phyloP scores from a whole-genome alignment of 1,140 invertebrate genomes.

The Panagrolaimus sp. region DNA sequence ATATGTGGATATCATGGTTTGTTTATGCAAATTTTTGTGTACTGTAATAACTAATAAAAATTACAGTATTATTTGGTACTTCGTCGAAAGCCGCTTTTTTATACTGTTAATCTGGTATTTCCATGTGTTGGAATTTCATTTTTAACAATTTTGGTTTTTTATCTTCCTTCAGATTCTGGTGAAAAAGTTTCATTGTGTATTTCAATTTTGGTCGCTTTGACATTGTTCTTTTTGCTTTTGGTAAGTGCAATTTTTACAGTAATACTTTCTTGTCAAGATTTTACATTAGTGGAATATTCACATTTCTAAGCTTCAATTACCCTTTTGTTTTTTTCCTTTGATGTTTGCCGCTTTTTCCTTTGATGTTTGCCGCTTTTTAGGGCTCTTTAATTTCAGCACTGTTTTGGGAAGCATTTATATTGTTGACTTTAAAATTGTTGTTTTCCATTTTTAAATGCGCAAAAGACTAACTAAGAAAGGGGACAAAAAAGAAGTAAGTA shows the following conservation, averaged over 20 bases:
- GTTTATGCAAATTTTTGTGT: constrained; percentile 2
- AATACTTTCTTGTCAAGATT: background rate
- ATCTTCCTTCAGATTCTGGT: constrained; percentile 91
- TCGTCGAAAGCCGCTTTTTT: constrained; percentile 87
- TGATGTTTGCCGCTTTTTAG: too few relatives aligned
- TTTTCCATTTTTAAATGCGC: too few relatives aligned
- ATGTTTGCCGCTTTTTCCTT: too few relatives aligned
- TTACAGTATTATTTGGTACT: constrained; percentile 62
- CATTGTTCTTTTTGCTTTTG: constrained; percentile 96
- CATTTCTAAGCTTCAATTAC: background rate
- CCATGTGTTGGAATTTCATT: constrained; percentile 90
- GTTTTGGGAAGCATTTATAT: too few relatives aligned
- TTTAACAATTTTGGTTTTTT: constrained; percentile 93
- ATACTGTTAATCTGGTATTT: constrained; percentile 91
- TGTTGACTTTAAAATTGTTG: background rate
- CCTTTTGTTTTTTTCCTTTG: background rate
- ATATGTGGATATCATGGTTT: constrained; percentile 81
- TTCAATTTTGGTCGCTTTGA: constrained; percentile 95
- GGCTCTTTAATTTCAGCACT: too few relatives aligned
- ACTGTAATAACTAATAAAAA: background rate
- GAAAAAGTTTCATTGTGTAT: constrained; percentile 98
- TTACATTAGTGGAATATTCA: background rate
- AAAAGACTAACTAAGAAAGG: too few relatives aligned
- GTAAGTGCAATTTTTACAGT: constrained; percentile 60
- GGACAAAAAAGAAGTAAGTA: too few relatives aligned